Base-by-base conservation (phyloP, 1,140 invertebrate genomes). In the Monochamus saltuarius region DNA sequence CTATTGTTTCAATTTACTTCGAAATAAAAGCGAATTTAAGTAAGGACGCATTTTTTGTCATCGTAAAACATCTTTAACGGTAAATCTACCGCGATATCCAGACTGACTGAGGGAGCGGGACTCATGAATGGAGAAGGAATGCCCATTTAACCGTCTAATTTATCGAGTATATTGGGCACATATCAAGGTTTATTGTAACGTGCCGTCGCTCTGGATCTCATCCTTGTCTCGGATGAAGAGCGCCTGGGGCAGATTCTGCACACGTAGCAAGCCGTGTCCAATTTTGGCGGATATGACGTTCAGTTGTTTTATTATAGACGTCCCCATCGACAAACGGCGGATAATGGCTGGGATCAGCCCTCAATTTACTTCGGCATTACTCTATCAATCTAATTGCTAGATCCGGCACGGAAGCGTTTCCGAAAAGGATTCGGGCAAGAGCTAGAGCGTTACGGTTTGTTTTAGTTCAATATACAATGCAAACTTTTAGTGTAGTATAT, bases 241-340 rank as follows among this genome's bases (percentile, higher is more conserved):
- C 22, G 22, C 22, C 22, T 6, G 22, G 22, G 22, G 53, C 46
- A 46, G 52, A 67, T 67, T 67, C 65, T 52, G 59, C 59, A 62
- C 65, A 67, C 65, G 65, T 67, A 67, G 65, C 62, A 67, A 19
- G 43, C 54, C 56, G 57, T 65, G 65, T 65, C 62, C 65, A 67
- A 67, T 67, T 67, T 65, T 62, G 58, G 36, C 47, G 36, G 51
- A 58, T 60, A 67, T 61, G 62, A 67, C 55, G 65, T 46, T 61
- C 56, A 59, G 62, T 59, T 64, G 65, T 59, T 67, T 67, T 67
- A 67, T 67, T 65, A 65, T 65, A 61, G 62, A 65, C 56, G 62
- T 65, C 11, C 50, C 38, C 39, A 46, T 29, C 22, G 22, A 29
- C 22, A 29, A 62, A 62, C 53, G 53, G 56, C 38, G 59, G 59